A percentile compares a stretch with the other conserved stretches of the same genome.
Conservation (phyloP, 2,113 vertebrate genomes). For the Ochotona princeps region DNA sequence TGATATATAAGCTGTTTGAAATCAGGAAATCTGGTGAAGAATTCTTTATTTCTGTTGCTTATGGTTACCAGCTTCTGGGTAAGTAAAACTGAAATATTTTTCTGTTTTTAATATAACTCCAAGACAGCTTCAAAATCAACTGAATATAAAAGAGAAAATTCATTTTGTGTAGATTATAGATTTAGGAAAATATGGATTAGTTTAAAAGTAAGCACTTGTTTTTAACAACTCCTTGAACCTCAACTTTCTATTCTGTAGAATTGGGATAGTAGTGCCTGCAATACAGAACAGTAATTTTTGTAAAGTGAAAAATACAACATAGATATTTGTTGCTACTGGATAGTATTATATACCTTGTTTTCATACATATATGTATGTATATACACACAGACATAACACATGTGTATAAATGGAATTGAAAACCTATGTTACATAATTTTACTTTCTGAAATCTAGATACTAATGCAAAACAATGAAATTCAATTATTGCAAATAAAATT, state of each 20-base stretch:
- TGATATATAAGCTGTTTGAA: neutral
- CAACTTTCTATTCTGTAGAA: conserved; percentile 15
- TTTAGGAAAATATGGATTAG: conserved; percentile 32
- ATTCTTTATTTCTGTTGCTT: neutral
- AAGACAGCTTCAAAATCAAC: neutral
- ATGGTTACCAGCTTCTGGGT: neutral
- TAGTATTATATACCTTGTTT: neutral
- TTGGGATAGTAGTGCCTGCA: neutral
- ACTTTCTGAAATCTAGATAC: conserved; percentile 19
- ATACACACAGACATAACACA: no score
- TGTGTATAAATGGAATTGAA: neutral
- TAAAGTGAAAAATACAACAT: neutral
- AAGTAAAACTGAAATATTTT: conserved; percentile 8
- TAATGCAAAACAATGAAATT: conserved; percentile 13
- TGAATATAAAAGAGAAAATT: neutral
- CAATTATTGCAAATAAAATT: conserved; percentile 38
- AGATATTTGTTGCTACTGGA: conserved; percentile 19
- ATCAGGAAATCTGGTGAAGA: conserved; percentile 16
- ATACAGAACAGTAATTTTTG: conserved; percentile 12
- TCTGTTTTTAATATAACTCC: conserved; percentile 38
- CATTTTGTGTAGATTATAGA: neutral
- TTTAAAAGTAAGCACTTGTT: neutral
- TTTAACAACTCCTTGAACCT: conserved; percentile 28
- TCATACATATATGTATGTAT: no score
- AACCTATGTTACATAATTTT: conserved; percentile 10